These are phyloP conservation scores for Sebastes diaconus DNA, from an alignment of 2,797 vertebrate genomes.

Conservation along the genomic window DNA sequence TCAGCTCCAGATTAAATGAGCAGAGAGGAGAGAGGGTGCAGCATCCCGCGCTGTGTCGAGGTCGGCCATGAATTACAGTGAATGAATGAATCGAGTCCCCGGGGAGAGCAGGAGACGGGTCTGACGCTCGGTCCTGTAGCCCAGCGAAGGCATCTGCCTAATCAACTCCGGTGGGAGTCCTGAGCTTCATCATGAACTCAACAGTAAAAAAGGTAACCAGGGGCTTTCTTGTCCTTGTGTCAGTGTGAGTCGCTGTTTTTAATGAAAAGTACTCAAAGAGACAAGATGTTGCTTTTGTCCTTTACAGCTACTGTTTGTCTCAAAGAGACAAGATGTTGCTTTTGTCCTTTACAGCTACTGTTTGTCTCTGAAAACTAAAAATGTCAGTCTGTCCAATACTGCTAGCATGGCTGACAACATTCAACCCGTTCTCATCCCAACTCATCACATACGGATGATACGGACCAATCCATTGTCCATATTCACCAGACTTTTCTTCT, in stretches of 20 bases:
- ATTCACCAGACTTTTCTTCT: conserved; percentile 32
- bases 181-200: conserved; percentile 67
- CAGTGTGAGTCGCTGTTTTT: conserved; percentile 57
- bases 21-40: conserved; percentile 27
- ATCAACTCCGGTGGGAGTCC: conserved; percentile 78
- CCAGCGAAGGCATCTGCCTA: conserved; percentile 72
- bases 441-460: too few species aligned
- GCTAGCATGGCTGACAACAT: neutral
- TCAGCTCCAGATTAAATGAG: conserved; percentile 55
- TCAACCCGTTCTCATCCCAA: too few species aligned
- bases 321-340: conserved; percentile 36
- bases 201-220: conserved; percentile 67
- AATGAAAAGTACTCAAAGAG: conserved; percentile 65
- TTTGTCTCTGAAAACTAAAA: neutral
- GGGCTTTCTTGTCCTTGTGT: conserved; percentile 60
- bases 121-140: conserved; percentile 57
- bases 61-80: conserved; percentile 57
- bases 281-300: conserved; percentile 12
- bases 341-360: neutral
- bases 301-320: conserved; percentile 7
- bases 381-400: neutral
- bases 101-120: conserved; percentile 62
- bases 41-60: conserved; percentile 34
- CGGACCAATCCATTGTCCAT: conserved; percentile 60
- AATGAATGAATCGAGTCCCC: conserved; percentile 56